Evolutionary conservation across 2,888 invertebrate species (phyloP), one percentile per base, ranked within the genome.

Genomic region (Neria commutata): DNA sequence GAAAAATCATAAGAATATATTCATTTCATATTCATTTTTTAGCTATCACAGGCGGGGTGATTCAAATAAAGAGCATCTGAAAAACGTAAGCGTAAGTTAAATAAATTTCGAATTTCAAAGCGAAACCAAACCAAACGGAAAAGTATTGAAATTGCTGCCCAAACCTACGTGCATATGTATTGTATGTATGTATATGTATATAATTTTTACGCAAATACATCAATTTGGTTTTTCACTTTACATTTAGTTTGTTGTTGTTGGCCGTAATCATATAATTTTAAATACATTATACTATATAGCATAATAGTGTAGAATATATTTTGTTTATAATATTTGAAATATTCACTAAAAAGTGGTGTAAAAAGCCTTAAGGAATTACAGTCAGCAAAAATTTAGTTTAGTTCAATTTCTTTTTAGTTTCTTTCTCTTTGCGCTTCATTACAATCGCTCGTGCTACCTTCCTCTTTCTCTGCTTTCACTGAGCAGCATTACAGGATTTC

Each of bases 321-420:
- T 52, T 26, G 23, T 29, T 21, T 34, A 34, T 21, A 33, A 19
- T 14, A 60, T 59, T 49, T 70, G 65, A 66, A 70, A 63, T 68
- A 62, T 68, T 62, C 53, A 67, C 58, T 60, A 66, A 72, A 70
- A 74, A 74, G 70, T 74, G 76, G 76, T 77, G 76, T 77, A 77
- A 77, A 77, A 78, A 77, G 78, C 76, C 76, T n/a, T 77, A 77
- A 76, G 73, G 76, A 78, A 70, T n/a, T 77, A 77, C 71, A 78
- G 76, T 77, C 78, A 78, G 78, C 76, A 76, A 75, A 75, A 75
- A 73, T 74, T 73, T 62, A 62, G 62, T 67, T 74, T 68, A 65
- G 73, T 66, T 67, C 70, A 64, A 60, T 64, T 70, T 61, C 23
- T 34, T 50, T 34, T 55, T 63, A 37, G 48, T 56, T 55, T 63